These are phyloP conservation scores for Dolichoris vasculosae DNA, from an alignment of 1,140 invertebrate genomes.

Conservation along the genomic window DNA sequence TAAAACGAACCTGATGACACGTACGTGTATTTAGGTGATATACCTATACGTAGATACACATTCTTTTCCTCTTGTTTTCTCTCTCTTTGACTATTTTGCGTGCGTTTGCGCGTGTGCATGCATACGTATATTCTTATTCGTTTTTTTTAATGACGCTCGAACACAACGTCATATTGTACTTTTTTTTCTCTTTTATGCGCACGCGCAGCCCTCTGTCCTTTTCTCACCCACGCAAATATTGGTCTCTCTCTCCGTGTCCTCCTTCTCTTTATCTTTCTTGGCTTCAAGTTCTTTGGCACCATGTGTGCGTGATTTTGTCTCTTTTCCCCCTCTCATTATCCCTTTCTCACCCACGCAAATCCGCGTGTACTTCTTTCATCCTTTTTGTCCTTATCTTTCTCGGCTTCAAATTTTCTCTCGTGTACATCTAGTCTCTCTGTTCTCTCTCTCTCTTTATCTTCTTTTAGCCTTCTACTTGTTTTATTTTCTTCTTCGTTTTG, in stretches of 20 bases:
- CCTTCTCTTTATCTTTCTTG: neutral
- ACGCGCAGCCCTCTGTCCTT: constrained; percentile 33
- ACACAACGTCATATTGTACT: constrained; percentile 1
- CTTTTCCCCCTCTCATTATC: constrained; percentile 10
- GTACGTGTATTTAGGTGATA: neutral
- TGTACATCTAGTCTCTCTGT: constrained; percentile 1
- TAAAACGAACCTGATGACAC: neutral
- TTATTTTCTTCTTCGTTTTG: constrained; percentile 38
- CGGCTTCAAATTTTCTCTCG: constrained; percentile 7
- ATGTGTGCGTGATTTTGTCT: too few relatives aligned
- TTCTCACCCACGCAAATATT: neutral
- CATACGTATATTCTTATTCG: constrained; percentile 26
- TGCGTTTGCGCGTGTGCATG: constrained; percentile 19
- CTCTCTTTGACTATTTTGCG: constrained; percentile 53
- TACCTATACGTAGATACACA: constrained; percentile 2
- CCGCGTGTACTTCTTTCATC: neutral
- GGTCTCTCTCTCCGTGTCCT: neutral
- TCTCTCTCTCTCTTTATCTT: constrained; percentile 37
- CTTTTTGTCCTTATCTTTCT: neutral
- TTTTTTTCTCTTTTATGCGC: constrained; percentile 24
- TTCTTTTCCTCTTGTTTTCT: constrained; percentile 44
- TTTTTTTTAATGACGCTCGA: constrained; percentile 15
- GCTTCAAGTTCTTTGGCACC: constrained; percentile 13
- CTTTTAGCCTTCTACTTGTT: neutral
- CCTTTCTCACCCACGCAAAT: constrained; percentile 13